Conservation (phyloP, 2,113 vertebrate genomes). For the Colius striatus region DNA sequence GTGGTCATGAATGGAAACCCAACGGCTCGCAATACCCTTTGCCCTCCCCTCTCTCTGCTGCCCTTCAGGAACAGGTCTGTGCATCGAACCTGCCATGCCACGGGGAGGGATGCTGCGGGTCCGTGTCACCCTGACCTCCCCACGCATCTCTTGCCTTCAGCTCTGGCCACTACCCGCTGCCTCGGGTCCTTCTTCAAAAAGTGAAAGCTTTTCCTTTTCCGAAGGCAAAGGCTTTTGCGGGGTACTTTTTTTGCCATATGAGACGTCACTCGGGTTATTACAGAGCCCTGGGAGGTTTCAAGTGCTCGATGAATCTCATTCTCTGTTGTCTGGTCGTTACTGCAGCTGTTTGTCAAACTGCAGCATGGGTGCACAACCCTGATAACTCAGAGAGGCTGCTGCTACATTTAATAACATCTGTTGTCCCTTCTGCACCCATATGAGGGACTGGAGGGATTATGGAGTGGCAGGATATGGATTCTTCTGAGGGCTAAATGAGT, state of each 20-base stretch:
- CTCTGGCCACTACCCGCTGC: not conserved
- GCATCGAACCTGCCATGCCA: accelerated
- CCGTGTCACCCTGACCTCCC: not conserved
- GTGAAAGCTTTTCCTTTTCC: not conserved
- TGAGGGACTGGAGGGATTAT: not conserved
- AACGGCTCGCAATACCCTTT: not conserved
- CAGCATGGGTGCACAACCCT: accelerated
- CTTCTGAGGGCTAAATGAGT: not conserved
- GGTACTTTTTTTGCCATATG: accelerated
- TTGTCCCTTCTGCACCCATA: not conserved
- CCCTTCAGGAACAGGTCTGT: not conserved
- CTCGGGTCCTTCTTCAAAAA: not conserved
- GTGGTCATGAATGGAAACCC: not conserved
- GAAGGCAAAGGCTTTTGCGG: not conserved
- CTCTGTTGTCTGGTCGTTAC: not conserved
- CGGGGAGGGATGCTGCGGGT: not conserved
- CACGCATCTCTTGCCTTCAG: not conserved
- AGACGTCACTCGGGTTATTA: not conserved
- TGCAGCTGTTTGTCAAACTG: not conserved
- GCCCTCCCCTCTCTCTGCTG: not conserved
- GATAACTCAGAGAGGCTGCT: not conserved
- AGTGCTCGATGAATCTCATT: not conserved
- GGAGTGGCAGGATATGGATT: not conserved
- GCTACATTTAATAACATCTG: accelerated
- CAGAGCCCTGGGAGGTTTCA: not conserved